phyloP scores from a whole-genome alignment of 2,797 vertebrate species.

The Sebastes matsubarae region DNA sequence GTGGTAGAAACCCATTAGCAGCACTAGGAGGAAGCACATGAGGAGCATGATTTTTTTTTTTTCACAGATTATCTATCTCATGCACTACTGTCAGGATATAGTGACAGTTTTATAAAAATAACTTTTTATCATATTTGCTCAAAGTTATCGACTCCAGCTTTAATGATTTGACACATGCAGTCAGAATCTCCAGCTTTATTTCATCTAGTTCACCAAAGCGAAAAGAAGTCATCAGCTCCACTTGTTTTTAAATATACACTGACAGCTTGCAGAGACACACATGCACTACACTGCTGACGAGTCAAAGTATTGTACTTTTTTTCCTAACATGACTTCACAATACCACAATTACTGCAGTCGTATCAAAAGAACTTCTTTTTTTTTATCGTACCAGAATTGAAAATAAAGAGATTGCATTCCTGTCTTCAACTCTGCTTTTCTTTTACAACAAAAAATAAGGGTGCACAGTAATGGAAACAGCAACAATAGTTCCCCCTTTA shows the following conservation, averaged over 20 bases:
- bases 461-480: not conserved
- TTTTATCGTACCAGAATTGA: not conserved
- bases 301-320: not conserved
- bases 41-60: no score
- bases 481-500: slow-evolving; percentile 1
- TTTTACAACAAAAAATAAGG: not conserved
- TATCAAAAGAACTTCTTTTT: not conserved
- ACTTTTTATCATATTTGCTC: not conserved
- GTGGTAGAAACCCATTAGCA: no score
- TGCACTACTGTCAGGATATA: not conserved
- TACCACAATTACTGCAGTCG: not conserved
- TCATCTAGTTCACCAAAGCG: not conserved
- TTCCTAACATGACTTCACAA: not conserved
- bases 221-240: not conserved
- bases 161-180: not conserved
- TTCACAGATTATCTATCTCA: not conserved
- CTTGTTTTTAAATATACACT: not conserved
- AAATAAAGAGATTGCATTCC: not conserved
- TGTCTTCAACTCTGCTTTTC: not conserved
- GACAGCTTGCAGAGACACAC: not conserved
- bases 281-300: not conserved
- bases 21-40: not conserved
- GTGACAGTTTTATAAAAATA: no score
- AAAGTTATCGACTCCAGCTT: not conserved
- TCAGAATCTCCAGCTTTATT: not conserved